Base-by-base conservation (phyloP, 2,888 invertebrate species). In the Mimachlamys varia region DNA sequence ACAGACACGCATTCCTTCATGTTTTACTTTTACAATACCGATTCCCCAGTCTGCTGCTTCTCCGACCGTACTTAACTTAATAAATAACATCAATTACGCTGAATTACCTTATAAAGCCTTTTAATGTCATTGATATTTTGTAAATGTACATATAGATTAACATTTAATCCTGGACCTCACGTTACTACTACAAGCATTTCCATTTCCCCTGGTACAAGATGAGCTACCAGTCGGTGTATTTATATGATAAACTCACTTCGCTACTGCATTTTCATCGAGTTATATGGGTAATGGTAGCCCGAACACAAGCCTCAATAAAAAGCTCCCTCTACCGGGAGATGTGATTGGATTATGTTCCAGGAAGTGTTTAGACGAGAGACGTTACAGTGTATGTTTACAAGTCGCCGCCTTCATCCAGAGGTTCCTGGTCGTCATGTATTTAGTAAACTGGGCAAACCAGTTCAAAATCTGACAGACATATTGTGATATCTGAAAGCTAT, bases 111-210 rank as follows among this genome's bases (percentile, higher is more conserved):
- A 33, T 76, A 33, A 76, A 76, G 13, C 76, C 76, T 76, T 76
- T 76, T 76, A 76, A 76, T 76, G 17, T 13, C 76, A 76, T 76
- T 76, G 27, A 76, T 76, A 33, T 76, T 76, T 76, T 76, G 27
- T 76, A 76, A 76, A 33, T 76, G 76, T 76, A 76, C 33, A 76
- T 76, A 27, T 76, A 76, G 76, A 76, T 76, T 76, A 33, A 33
- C 33, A 5, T 76, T 76, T 76, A 33, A 22, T 22, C 22, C 76
- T 12, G 27, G 10, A 76, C 19, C 12, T 76, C 12, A 76, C 76
- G 33, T 76, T 27, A 76, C 76, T 27, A 7, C 15, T 12, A 22
- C 76, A 76, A 76, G 10, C 27, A 76, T 33, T 76, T 33, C 76
- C 33, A 76, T 33, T 76, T 33, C 76, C 33, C 76, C 1, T 76